phyloP scores from a whole-genome alignment of 2,888 invertebrate species.

The Nymphalis polychloros region DNA sequence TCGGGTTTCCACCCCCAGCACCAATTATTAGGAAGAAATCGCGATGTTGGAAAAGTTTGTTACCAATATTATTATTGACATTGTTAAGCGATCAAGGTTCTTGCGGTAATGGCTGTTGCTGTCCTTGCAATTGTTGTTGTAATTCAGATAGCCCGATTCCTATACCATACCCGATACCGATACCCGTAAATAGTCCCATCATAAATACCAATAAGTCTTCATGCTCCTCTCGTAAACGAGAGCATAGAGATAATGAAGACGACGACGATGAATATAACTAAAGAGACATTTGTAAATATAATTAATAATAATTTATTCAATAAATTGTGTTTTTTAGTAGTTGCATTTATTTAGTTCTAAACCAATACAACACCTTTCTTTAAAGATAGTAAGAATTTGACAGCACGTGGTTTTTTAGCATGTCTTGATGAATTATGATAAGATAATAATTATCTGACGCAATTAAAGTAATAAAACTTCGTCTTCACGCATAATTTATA shows the following conservation, averaged over 20 bases:
- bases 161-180: constrained; percentile 56
- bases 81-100: constrained; percentile 48
- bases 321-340: constrained; percentile 8
- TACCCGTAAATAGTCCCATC: constrained; percentile 53
- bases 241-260: constrained; percentile 26
- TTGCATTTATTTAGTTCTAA: background rate
- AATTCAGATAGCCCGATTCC: constrained; percentile 43
- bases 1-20: constrained; percentile 37
- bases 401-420: constrained; percentile 30
- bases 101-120: constrained; percentile 43
- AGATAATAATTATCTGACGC: constrained; percentile 39
- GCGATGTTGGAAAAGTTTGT: constrained; percentile 46
- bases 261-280: constrained; percentile 12
- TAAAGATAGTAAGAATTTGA: background rate
- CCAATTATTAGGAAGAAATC: constrained; percentile 49
- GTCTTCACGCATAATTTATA: constrained; percentile 22
- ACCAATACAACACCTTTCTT: background rate
- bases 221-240: constrained; percentile 36
- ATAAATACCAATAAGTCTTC: constrained; percentile 39
- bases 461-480: constrained; percentile 43
- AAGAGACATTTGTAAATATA: background rate
- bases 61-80: constrained; percentile 55
- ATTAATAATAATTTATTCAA: constrained; percentile 20
- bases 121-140: constrained; percentile 40
- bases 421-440: constrained; percentile 40